phyloP scores from a whole-genome alignment of 2,797 vertebrate species.

The Aldrovandia affinis region DNA sequence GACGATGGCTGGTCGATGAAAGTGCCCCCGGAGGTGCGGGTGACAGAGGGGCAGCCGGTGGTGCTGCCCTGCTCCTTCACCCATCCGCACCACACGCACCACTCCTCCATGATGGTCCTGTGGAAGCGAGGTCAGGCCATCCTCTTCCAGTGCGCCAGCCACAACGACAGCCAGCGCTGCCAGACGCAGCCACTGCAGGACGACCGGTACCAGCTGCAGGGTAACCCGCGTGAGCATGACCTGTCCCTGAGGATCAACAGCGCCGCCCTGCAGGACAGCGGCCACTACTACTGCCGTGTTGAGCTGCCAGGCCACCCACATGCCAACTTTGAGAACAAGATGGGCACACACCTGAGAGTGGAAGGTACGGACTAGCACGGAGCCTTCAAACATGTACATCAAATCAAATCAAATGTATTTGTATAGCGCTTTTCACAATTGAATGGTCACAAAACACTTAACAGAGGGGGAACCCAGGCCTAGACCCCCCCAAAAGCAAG shows the following conservation, averaged over 20 bases:
- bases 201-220: constrained; percentile 86
- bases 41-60: constrained; percentile 78
- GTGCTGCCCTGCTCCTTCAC: constrained; percentile 90
- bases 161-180: constrained; percentile 72
- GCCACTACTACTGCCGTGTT: constrained; percentile 88
- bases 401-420: no score
- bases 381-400: neutral
- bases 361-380: constrained; percentile 68
- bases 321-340: constrained; percentile 84
- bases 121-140: constrained; percentile 83
- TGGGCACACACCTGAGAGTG: constrained; percentile 82
- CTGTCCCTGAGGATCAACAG: constrained; percentile 86
- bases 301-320: constrained; percentile 81
- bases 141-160: constrained; percentile 82
- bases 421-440: no score
- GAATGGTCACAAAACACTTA: no score
- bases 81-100: constrained; percentile 84
- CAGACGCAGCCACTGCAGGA: constrained; percentile 77
- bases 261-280: constrained; percentile 79
- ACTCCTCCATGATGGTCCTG: constrained; percentile 80
- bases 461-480: no score
- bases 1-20: constrained; percentile 85
- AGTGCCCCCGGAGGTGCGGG: constrained; percentile 79
- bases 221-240: constrained; percentile 86
- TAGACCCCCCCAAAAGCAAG: no score